phyloP scores from a whole-genome alignment of 2,113 vertebrate species.

The Eretmochelys imbricata region DNA sequence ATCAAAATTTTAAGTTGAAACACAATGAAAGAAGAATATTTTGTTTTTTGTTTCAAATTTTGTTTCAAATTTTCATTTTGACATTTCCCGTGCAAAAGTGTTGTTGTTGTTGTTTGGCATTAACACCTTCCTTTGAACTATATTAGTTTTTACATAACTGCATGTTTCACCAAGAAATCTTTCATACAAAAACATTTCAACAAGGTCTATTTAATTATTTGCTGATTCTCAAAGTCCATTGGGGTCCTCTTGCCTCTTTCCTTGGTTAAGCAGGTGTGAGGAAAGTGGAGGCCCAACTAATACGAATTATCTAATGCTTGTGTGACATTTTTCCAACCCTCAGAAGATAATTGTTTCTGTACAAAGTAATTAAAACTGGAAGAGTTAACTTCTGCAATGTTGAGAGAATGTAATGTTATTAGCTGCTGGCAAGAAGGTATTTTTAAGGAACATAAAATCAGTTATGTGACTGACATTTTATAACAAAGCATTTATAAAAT shows the following conservation, averaged over 20 bases:
- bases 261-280: background rate
- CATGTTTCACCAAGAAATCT: background rate
- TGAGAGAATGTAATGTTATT: slow-evolving; percentile 4
- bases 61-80: background rate
- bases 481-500: background rate
- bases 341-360: background rate
- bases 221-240: background rate
- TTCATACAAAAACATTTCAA: background rate
- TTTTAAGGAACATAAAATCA: slow-evolving; percentile 19
- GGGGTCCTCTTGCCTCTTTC: background rate
- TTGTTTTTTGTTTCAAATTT: background rate
- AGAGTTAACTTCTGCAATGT: background rate
- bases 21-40: background rate
- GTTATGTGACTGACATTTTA: background rate
- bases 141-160: background rate
- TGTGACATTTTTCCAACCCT: slow-evolving; percentile 31
- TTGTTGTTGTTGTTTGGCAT: background rate
- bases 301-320: background rate
- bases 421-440: slow-evolving; percentile 3
- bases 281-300: slow-evolving; percentile 28
- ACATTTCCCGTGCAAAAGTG: background rate
- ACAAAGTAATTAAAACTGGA: background rate
- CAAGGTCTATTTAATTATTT: background rate
- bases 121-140: background rate
- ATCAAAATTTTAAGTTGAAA: fast-evolving